Evolutionary conservation across 2,113 vertebrate species (phyloP).

Genomic region (Larimichthys crocea): DNA sequence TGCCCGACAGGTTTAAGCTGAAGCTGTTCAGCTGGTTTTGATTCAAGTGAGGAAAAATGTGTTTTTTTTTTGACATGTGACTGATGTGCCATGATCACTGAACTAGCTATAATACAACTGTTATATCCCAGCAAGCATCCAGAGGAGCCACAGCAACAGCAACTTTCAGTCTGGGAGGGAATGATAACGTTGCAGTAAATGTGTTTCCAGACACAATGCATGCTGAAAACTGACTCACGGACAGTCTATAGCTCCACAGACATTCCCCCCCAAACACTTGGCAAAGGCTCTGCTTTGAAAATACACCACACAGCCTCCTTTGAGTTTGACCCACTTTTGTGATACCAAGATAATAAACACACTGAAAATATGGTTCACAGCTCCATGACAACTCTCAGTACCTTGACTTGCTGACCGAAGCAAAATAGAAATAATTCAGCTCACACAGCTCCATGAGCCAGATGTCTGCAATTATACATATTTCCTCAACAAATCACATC

Average conservation of each 20-base stretch:
- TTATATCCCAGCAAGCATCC: not conserved
- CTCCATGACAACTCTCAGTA: slow-evolving; percentile 38
- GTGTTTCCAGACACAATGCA: slow-evolving; percentile 26
- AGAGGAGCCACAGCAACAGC: slow-evolving; percentile 11
- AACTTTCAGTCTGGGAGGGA: slow-evolving; percentile 23
- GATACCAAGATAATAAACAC: slow-evolving; percentile 61
- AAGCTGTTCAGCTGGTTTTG: slow-evolving; percentile 21
- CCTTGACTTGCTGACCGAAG: slow-evolving; percentile 33
- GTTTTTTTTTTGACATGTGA: not conserved
- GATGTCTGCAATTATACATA: slow-evolving; percentile 52
- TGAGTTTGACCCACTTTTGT: slow-evolving; percentile 67
- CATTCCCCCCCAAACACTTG: slow-evolving; percentile 23
- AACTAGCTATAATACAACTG: not conserved
- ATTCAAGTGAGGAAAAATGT: not conserved
- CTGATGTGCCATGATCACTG: not conserved
- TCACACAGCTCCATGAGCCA: slow-evolving; percentile 16
- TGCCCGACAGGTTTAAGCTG: not conserved
- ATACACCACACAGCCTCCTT: slow-evolving; percentile 39
- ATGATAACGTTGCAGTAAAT: slow-evolving; percentile 8
- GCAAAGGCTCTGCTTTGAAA: slow-evolving; percentile 52
- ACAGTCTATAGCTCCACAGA: slow-evolving; percentile 17
- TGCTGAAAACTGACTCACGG: slow-evolving; percentile 20
- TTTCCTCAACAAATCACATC: slow-evolving; percentile 37
- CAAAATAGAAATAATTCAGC: slow-evolving; percentile 37
- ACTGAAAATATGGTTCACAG: slow-evolving; percentile 25